Evolutionary conservation across 2,113 vertebrate species (phyloP), one percentile per base, ranked within the genome.

Genomic region (Phyllopteryx taeniolatus): DNA sequence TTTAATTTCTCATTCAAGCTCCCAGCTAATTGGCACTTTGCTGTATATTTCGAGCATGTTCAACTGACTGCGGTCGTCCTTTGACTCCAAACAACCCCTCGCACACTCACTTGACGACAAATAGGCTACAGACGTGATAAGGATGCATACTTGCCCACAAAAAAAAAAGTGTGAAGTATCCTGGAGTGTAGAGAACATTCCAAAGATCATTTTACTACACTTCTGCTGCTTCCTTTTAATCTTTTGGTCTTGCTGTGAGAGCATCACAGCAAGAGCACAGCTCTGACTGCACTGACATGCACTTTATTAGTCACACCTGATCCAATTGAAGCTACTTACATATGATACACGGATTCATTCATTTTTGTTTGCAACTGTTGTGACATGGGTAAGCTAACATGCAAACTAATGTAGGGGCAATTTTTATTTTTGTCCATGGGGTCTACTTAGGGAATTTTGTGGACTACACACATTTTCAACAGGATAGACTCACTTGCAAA

Each of bases 1-100:
- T 59, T 4, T 0, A 49, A 63, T 81, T 86, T 82, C 85, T 79
- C 73, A 85, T 84, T 82, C 77, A 81, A 72, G 77, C 70, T 79
- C 67, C 31, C 59, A 43, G 51, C 56, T 60, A 15, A 73, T 83
- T 74, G 74, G 68, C 65, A 68, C 71, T 79, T 57, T 64, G 31
- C 19, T 79, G 76, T 84, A 79, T 84, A 79, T 86, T 81, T 74
- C 59, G 78, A 72, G 68, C 64, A 47, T 42, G 75, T 68, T 42
- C n/a, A 53, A 76, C 64, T 74, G 74, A 67, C 71, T 71, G 74
- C 15, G 1, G 35, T 13, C 22, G 5, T 31, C 22, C 56, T 13
- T 31, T 59, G 22, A 31, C 56, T 2, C 56, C 3, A 13, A 62
- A 35, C 60, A 31, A 31, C 31, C 60, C 60, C 2, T 17, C 13